phyloP scores from a whole-genome alignment of 2,113 vertebrate genomes.

The Pseudolaguvia tuberculata region DNA sequence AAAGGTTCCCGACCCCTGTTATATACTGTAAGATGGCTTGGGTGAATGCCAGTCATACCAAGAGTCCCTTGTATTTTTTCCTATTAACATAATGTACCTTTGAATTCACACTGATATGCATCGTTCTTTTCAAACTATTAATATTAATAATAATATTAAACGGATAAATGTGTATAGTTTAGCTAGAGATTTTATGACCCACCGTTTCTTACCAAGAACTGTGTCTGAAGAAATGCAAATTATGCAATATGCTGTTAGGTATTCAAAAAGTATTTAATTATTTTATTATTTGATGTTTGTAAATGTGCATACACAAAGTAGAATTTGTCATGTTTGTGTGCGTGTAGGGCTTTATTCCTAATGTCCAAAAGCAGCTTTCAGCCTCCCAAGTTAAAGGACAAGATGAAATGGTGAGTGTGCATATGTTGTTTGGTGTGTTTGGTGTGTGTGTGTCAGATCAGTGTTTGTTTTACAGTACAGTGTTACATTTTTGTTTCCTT shows the following conservation, averaged over 20 bases:
- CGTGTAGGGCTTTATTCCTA: conserved; percentile 86
- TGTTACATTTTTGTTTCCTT: background rate
- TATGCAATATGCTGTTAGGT: background rate
- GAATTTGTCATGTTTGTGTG: background rate
- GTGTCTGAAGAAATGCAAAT: background rate
- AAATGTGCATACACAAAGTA: too few relatives aligned
- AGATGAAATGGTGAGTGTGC: conserved; percentile 86
- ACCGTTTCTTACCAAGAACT: background rate
- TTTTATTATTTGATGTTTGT: background rate
- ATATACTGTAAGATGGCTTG: background rate
- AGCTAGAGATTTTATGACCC: too few relatives aligned
- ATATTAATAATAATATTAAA: too few relatives aligned
- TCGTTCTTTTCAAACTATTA: background rate
- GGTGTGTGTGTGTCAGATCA: background rate
- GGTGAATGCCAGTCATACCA: background rate
- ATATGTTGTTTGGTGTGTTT: background rate
- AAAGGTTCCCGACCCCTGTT: too few relatives aligned
- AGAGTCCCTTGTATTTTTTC: background rate
- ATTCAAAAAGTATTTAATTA: background rate
- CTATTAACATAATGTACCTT: background rate
- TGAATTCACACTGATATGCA: background rate
- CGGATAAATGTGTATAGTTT: too few relatives aligned
- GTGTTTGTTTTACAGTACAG: background rate
- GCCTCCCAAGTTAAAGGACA: conserved; percentile 96
- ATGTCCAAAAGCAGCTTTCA: conserved; percentile 99